Evolutionary conservation across 2,113 vertebrate genomes (phyloP).

Genomic region (Myanophis thanlyinensis): DNA sequence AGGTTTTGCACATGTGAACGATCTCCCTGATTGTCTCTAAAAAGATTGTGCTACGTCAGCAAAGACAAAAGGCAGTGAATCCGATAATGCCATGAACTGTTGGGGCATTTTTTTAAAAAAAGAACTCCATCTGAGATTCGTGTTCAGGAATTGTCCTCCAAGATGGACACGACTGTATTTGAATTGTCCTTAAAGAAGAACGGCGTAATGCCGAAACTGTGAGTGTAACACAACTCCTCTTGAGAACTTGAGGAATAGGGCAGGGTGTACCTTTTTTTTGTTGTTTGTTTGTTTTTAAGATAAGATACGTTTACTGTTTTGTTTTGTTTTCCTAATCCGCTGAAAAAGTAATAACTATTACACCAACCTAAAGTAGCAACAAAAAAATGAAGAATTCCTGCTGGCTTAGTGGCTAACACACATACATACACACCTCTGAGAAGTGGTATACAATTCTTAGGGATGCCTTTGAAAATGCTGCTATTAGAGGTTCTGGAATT

Average conservation of each 20-base stretch:
- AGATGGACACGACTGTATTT: slow-evolving; percentile 8
- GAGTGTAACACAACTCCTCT: slow-evolving; percentile 34
- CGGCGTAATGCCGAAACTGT: slow-evolving; percentile 24
- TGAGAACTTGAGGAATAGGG: slow-evolving; percentile 54
- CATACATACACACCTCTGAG: slow-evolving; percentile 53
- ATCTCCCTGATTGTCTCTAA: slow-evolving; percentile 43
- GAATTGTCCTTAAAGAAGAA: slow-evolving; percentile 30
- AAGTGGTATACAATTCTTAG: slow-evolving; percentile 52
- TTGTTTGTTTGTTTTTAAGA: neutral
- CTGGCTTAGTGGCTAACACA: slow-evolving; percentile 39
- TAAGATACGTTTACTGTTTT: slow-evolving; percentile 1
- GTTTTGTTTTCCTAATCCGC: slow-evolving; percentile 34
- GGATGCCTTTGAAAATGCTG: slow-evolving; percentile 48
- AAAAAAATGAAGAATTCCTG: slow-evolving; percentile 40
- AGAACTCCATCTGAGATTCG: slow-evolving; percentile 28
- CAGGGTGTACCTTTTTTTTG: slow-evolving; percentile 35
- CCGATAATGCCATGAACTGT: neutral
- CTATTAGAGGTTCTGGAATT: slow-evolving; percentile 27
- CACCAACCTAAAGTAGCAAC: slow-evolving; percentile 1
- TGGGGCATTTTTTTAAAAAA: slow-evolving; percentile 28
- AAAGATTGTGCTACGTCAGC: slow-evolving; percentile 35
- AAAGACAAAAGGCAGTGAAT: slow-evolving; percentile 16
- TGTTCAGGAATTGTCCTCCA: neutral
- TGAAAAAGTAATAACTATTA: neutral
- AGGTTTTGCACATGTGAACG: slow-evolving; percentile 37